A percentile compares a stretch with the other conserved stretches of the same genome.
Evolutionary conservation across 2,888 invertebrate species (phyloP).

Genomic region (Acrocera orbiculus): DNA sequence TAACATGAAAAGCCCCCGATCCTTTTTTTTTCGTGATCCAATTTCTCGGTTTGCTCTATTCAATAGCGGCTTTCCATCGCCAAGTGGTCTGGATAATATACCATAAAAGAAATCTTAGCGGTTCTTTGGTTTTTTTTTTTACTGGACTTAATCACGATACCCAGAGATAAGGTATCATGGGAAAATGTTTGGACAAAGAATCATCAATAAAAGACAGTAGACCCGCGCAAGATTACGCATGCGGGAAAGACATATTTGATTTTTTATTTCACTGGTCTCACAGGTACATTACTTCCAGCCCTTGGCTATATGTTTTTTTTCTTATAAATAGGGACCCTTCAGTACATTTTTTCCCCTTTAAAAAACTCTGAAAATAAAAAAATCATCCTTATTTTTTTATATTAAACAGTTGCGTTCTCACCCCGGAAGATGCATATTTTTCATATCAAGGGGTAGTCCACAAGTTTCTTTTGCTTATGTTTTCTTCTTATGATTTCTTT

Average conservation of each 20-base stretch:
- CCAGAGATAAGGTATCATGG: constrained; percentile 1
- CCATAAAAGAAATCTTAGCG: constrained; percentile 5
- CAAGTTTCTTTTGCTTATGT: no score
- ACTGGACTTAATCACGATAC: not conserved
- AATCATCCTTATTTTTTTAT: constrained; percentile 4
- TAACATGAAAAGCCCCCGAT: not conserved
- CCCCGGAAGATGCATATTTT: constrained; percentile 6
- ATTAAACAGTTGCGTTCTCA: constrained; percentile 2
- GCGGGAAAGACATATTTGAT: constrained; percentile 3
- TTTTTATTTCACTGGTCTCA: no score
- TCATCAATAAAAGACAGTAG: constrained; percentile 4
- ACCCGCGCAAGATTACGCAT: constrained; percentile 2
- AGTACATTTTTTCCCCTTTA: constrained; percentile 3
- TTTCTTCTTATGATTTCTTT: not conserved
- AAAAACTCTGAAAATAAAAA: no score
- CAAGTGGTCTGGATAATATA: constrained; percentile 2
- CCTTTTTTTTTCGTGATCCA: not conserved
- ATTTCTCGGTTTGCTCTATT: constrained; percentile 4
- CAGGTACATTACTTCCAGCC: no score
- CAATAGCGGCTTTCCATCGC: constrained; percentile 4
- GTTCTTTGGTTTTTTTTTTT: constrained; percentile 3
- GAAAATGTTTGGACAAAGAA: constrained; percentile 2
- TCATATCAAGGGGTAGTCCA: constrained; percentile 5
- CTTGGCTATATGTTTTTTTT: no score
- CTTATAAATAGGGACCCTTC: no score